Percentiles rank a stretch among this genome's conserved stretches.
phyloP scores from a whole-genome alignment of 2,113 vertebrate genomes.

The Caranx melampygus region DNA sequence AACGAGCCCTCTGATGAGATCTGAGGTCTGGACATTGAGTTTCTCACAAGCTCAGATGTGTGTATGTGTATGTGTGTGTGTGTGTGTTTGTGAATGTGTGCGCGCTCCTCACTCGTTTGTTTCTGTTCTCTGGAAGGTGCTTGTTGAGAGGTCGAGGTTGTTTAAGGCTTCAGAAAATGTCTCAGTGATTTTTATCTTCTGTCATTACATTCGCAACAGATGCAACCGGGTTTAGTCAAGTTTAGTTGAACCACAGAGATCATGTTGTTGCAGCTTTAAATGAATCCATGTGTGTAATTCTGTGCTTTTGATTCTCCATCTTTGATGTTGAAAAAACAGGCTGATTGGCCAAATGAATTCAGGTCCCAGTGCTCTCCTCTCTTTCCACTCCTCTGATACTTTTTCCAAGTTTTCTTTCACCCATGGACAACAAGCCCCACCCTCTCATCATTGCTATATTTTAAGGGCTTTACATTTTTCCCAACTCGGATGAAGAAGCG shows the following conservation, averaged over 20 bases:
- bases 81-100: not conserved
- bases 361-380: not conserved
- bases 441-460: conserved; percentile 27
- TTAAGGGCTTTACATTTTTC: conserved; percentile 38
- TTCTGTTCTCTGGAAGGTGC: conserved; percentile 43
- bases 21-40: conserved; percentile 44
- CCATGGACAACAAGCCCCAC: not conserved
- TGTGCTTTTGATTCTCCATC: conserved; percentile 22
- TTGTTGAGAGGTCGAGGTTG: conserved; percentile 20
- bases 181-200: conserved; percentile 18
- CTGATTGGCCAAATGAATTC: conserved; percentile 36
- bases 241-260: not conserved
- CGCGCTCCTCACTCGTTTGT: not conserved
- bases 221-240: not conserved
- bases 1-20: conserved; percentile 60
- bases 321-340: conserved; percentile 39
- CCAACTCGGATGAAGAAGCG: conserved; percentile 5
- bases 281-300: conserved; percentile 31
- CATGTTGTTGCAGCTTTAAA: conserved; percentile 24
- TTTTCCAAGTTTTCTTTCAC: conserved; percentile 18
- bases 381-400: conserved; percentile 4
- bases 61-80: conserved; percentile 18
- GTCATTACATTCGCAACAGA: conserved; percentile 6
- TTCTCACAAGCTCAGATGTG: conserved; percentile 29
- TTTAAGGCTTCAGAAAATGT: conserved; percentile 5